A percentile compares a stretch with the other conserved stretches of the same genome.
These are phyloP conservation scores for Porites lobata DNA, from an alignment of 92 coral and sea anemone species.

Conservation along the genomic window DNA sequence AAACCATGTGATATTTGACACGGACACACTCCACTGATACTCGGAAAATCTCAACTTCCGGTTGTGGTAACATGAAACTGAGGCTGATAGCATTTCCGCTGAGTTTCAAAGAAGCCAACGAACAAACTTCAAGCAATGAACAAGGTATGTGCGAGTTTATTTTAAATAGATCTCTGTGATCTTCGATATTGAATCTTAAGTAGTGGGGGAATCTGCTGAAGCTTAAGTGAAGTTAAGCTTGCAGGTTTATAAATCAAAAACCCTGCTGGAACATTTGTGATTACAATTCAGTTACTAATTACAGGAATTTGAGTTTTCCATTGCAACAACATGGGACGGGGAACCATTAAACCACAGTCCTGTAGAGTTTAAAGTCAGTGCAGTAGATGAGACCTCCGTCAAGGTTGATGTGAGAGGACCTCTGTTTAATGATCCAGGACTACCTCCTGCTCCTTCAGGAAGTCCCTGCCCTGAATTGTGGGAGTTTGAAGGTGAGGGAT, in stretches of 20 bases:
- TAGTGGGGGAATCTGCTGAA: too few species aligned
- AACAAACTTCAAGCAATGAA: too few species aligned
- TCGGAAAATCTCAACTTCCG: background rate
- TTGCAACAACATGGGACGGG: conserved; percentile 85
- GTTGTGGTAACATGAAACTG: conserved; percentile 19
- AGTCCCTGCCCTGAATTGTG: conserved; percentile 93
- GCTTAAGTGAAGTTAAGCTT: too few species aligned
- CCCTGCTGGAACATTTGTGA: background rate
- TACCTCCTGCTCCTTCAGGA: conserved; percentile 80
- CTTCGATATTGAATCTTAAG: too few species aligned
- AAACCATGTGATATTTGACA: too few species aligned
- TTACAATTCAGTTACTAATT: background rate
- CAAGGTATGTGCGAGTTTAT: too few species aligned
- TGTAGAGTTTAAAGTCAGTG: conserved; percentile 71
- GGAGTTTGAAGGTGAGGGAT: conserved; percentile 90
- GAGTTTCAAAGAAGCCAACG: too few species aligned
- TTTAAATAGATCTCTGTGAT: too few species aligned
- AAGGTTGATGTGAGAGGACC: conserved; percentile 89
- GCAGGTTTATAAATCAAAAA: too few species aligned
- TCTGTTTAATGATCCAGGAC: conserved; percentile 90
- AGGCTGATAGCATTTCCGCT: background rate
- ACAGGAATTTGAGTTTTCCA: conserved; percentile 64
- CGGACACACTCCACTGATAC: background rate
- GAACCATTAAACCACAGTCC: conserved; percentile 75
- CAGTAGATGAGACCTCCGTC: conserved; percentile 64